phyloP scores from a whole-genome alignment of 2,888 invertebrate genomes.

The Lagria hirta region DNA sequence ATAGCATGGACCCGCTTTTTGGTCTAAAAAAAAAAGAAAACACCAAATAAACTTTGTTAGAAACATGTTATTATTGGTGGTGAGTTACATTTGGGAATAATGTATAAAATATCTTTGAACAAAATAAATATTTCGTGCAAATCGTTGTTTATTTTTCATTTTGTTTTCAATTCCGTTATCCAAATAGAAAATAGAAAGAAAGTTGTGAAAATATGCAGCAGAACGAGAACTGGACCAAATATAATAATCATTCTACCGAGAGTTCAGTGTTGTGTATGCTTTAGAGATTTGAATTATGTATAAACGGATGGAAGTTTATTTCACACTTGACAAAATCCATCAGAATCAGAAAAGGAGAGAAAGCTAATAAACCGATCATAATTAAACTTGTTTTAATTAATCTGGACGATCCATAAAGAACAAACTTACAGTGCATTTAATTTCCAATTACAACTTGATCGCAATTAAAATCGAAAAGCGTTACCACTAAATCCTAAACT shows the following conservation, averaged over 20 bases:
- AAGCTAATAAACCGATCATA: conserved; percentile 39
- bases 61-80: conserved; percentile 3
- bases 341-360: conserved; percentile 13
- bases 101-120: conserved; percentile 28
- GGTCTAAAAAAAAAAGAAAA: conserved; percentile 65
- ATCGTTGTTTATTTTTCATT: conserved; percentile 33
- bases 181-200: conserved; percentile 29
- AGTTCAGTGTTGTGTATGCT: too few species aligned
- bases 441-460: conserved; percentile 50
- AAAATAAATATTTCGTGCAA: conserved; percentile 32
- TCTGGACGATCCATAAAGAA: conserved; percentile 42
- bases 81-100: conserved; percentile 17
- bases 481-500: conserved; percentile 35
- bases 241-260: conserved; percentile 21
- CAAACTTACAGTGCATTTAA: conserved; percentile 42
- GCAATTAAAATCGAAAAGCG: conserved; percentile 48
- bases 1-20: conserved; percentile 93
- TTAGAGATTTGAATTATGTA: conserved; percentile 21
- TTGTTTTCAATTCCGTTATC: conserved; percentile 34
- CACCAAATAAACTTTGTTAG: conserved; percentile 1
- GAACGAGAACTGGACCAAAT: conserved; percentile 21
- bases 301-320: conserved; percentile 24
- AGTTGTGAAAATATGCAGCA: conserved; percentile 19
- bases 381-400: conserved; percentile 46
- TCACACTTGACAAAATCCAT: conserved; percentile 17